Evolutionary conservation across 1,140 invertebrate species (phyloP).

Genomic region (Melanaphis sacchari): DNA sequence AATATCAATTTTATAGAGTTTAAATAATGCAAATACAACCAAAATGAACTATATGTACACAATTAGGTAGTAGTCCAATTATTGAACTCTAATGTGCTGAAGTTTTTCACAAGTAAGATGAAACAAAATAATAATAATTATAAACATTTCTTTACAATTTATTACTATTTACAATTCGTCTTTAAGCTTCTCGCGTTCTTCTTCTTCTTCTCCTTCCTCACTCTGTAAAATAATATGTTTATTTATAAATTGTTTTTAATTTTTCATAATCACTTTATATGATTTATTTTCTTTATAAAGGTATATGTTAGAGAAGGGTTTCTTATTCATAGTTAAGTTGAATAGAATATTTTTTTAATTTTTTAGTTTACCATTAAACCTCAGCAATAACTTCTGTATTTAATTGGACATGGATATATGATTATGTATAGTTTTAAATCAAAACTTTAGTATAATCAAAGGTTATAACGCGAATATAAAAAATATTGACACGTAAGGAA

Average conservation of each 20-base stretch:
- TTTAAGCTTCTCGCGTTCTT: neutral
- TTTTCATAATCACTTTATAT: neutral
- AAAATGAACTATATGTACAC: slow-evolving; percentile 1
- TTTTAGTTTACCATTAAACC: too few species aligned
- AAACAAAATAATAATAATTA: neutral
- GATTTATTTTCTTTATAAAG: neutral
- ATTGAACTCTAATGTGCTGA: slow-evolving; percentile 3
- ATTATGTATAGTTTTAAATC: neutral
- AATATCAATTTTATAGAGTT: slow-evolving; percentile 6
- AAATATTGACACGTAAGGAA: neutral
- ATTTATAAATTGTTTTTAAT: neutral
- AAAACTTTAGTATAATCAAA: neutral
- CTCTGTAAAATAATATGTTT: neutral
- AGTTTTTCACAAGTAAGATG: slow-evolving; percentile 7
- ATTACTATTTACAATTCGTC: slow-evolving; percentile 41
- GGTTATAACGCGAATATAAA: neutral
- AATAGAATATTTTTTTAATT: too few species aligned
- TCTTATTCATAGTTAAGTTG: neutral
- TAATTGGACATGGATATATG: too few species aligned
- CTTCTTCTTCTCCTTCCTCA: slow-evolving; percentile 45
- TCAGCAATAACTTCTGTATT: too few species aligned
- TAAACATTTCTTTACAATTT: neutral
- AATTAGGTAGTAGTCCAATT: neutral
- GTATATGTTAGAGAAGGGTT: too few species aligned
- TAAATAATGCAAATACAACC: slow-evolving; percentile 39